Percentiles rank a stretch among this genome's conserved stretches.
phyloP scores from a whole-genome alignment of 2,797 vertebrate genomes.

The Peromyscus attwateri region DNA sequence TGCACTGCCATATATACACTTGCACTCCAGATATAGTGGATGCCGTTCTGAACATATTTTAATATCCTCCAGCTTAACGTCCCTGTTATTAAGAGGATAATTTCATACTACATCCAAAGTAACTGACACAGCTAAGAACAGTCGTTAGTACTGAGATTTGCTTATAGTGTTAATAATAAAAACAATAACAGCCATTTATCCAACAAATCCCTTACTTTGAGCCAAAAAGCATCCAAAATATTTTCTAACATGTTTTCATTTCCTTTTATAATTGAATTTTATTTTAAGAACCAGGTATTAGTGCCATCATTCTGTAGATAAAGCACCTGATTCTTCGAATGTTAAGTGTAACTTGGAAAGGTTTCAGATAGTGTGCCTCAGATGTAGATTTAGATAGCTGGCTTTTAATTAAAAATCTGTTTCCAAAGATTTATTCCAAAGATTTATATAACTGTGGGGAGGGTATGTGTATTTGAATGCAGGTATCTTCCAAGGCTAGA shows the following conservation, averaged over 20 bases:
- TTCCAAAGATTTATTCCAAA: neutral
- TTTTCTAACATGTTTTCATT: constrained; percentile 21
- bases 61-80: constrained; percentile 43
- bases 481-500: neutral
- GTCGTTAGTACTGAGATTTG: constrained; percentile 10
- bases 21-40: constrained; percentile 42
- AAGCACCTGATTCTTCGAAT: neutral
- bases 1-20: constrained; percentile 72
- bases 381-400: neutral
- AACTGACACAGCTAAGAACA: constrained; percentile 60
- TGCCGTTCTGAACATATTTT: constrained; percentile 40
- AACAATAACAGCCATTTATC: constrained; percentile 41
- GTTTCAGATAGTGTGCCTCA: neutral
- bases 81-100: constrained; percentile 52
- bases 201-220: neutral
- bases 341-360: constrained; percentile 42
- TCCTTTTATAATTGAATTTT: constrained; percentile 34
- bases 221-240: neutral
- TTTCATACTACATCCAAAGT: neutral
- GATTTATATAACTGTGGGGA: neutral
- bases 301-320: constrained; percentile 40
- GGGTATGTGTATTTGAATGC: too few species aligned
- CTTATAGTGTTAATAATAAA: constrained; percentile 66
- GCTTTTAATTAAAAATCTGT: neutral
- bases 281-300: constrained; percentile 61